Evolutionary conservation across 2,113 vertebrate species (phyloP).

Genomic region (Apistogramma diplotaenia): DNA sequence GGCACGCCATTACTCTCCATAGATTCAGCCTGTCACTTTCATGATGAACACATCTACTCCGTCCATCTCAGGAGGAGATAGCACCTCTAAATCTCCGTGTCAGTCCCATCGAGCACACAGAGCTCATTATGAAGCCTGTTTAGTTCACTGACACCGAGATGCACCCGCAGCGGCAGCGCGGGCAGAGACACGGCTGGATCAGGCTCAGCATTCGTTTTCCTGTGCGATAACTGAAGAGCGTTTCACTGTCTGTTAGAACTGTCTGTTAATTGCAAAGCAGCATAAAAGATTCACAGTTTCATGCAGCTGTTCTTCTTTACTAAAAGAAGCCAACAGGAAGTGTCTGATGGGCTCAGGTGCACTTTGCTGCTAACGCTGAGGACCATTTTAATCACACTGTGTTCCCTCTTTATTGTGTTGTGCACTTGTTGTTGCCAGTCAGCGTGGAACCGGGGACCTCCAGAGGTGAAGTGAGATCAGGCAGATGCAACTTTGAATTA

Average conservation of each 20-base stretch:
- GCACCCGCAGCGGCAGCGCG: neutral
- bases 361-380: neutral
- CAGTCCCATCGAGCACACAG: constrained; percentile 6
- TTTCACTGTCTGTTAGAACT: neutral
- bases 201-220: neutral
- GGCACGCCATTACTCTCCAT: constrained; percentile 57
- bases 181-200: neutral
- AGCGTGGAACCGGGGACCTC: neutral
- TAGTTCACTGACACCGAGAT: neutral
- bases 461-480: neutral
- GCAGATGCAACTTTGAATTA: neutral
- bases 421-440: neutral
- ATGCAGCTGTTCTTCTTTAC: neutral
- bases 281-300: neutral
- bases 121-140: constrained; percentile 34
- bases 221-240: neutral
- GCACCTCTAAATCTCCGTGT: constrained; percentile 15
- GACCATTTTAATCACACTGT: neutral
- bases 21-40: constrained; percentile 44
- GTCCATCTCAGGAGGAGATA: constrained; percentile 25
- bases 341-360: neutral
- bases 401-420: neutral
- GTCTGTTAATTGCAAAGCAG: neutral
- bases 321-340: neutral
- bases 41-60: constrained; percentile 62